Conservation (phyloP, 1,140 invertebrate genomes). For the Pomacea maculata region DNA sequence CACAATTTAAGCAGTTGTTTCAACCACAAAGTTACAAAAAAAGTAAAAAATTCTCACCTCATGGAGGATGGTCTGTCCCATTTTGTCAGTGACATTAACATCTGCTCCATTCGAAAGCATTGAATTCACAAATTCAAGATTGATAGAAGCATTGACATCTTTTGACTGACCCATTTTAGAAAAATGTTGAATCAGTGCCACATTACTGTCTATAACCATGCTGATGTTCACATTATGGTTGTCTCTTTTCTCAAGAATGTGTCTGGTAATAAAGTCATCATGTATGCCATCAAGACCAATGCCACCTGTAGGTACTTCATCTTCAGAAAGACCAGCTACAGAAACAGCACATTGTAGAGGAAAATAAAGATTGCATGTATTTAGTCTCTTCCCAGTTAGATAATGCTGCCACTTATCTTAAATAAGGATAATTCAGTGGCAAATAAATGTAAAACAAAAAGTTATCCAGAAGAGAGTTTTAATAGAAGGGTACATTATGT, state of each 20-base stretch:
- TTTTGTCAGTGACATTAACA: constrained; percentile 56
- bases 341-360: neutral
- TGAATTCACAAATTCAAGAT: constrained; percentile 57
- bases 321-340: constrained; percentile 17
- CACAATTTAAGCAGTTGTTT: neutral
- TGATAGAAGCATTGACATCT: constrained; percentile 46
- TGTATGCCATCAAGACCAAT: constrained; percentile 50
- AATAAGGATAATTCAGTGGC: neutral
- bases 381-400: neutral
- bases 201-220: constrained; percentile 39
- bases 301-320: constrained; percentile 29
- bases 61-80: constrained; percentile 61
- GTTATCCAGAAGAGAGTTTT: constrained; percentile 10
- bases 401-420: neutral
- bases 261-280: constrained; percentile 27
- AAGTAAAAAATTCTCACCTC: constrained; percentile 46
- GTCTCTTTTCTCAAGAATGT: neutral
- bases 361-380: neutral
- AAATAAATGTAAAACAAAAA: neutral
- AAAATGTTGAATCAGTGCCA: constrained; percentile 59
- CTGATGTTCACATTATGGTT: neutral
- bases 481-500: neutral
- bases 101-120: constrained; percentile 54
- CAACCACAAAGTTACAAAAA: constrained; percentile 4
- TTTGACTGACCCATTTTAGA: constrained; percentile 48